Base-by-base conservation (phyloP, 2,888 invertebrate species). In the Drosophila robusta region DNA sequence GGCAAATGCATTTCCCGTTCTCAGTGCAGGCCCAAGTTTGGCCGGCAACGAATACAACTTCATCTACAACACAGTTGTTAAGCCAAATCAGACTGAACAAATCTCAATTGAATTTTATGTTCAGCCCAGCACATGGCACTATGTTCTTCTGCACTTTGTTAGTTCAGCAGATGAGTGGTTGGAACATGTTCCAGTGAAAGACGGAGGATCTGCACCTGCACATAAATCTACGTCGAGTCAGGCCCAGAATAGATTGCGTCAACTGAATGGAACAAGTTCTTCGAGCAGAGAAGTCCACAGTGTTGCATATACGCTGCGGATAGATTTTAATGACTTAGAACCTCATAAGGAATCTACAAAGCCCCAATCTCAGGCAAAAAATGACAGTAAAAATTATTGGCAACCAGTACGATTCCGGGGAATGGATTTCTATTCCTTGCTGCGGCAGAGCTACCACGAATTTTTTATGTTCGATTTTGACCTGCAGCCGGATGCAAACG, bases 391-490 rank as follows among this genome's bases (percentile, higher is more conserved):
- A 24, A 61, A 55, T 34, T 64, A 81, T 9, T 90, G 90, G 87
- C 75, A 73, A 8, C 90, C 91, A 0, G 70, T 69, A 29, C 80
- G 50, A 22, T 89, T 87, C 75, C 76, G 91, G 9, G 69, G 77
- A 41, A 90, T 90, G 90, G 79, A 92, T 70, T 88, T 90, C 75
- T 87, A 91, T 90, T 78, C 92, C 1, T 77, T 94, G 18, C 86
- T 94, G 42, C 92, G 94, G 29, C 94, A 95, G 81, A 95, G 95
- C 7, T 94, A 95, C 90, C 94, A 95, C 4, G 95, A 96, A 65
- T 96, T 96, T 88, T 97, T 96, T 89, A 93, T 95, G 46, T 96
- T 95, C 88, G 95, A 96, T 62, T 96, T 95, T 90, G 96, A 96
- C 70, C 92, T 96, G 49, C 93, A 95, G 2, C 93, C 94, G 0